These are phyloP conservation scores for Tuta absoluta DNA, from an alignment of 2,888 invertebrate species.

Conservation along the genomic window DNA sequence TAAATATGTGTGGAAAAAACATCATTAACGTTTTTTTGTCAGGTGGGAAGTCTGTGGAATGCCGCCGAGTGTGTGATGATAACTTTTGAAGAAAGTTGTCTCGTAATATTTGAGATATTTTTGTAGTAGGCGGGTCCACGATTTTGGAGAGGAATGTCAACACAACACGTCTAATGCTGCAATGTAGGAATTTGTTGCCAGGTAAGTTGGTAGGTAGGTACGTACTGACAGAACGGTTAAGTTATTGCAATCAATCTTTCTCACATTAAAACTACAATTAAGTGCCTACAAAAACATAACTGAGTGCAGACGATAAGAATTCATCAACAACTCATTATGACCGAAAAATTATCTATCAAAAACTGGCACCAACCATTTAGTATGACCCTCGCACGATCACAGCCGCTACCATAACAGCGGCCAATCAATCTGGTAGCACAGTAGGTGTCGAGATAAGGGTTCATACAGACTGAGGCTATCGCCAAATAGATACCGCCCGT, in stretches of 20 bases:
- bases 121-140: neutral
- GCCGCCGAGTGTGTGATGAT: constrained; percentile 21
- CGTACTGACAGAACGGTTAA: neutral
- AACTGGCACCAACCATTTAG: neutral
- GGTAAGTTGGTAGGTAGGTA: neutral
- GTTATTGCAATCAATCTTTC: neutral
- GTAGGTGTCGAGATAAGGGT: constrained; percentile 29
- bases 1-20: constrained; percentile 50
- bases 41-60: constrained; percentile 25
- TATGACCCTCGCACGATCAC: neutral
- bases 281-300: neutral
- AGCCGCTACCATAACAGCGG: neutral
- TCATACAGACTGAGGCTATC: constrained; percentile 28
- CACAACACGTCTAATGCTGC: neutral
- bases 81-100: neutral
- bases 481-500: constrained; percentile 24
- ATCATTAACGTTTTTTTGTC: constrained; percentile 27
- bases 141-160: neutral
- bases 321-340: constrained; percentile 1
- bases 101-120: neutral
- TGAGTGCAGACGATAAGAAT: neutral
- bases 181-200: neutral
- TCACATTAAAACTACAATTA: neutral
- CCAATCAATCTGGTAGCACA: constrained; percentile 22
- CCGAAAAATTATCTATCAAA: constrained; percentile 8